Conservation (phyloP, 2,888 invertebrate genomes). For the Lasius fuliginosus region DNA sequence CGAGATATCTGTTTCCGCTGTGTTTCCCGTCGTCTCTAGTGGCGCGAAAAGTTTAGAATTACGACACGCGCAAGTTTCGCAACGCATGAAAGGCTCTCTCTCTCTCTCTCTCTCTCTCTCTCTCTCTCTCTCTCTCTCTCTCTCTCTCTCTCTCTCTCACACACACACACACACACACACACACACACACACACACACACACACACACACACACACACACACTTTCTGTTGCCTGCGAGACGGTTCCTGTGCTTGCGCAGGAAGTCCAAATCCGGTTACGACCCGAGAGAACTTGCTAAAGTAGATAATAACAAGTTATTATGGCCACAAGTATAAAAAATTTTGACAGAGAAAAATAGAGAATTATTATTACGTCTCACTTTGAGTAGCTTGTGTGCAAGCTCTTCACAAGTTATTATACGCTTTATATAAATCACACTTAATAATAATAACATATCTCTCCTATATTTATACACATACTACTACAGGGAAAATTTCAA, state of each 20-base stretch:
- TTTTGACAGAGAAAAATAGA: conserved; percentile 7
- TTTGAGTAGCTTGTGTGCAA: background rate
- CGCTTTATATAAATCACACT: background rate
- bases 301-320: conserved; percentile 49
- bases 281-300: conserved; percentile 9
- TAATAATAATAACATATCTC: background rate
- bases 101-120: background rate
- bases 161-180: too few species aligned
- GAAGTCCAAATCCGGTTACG: conserved; percentile 48
- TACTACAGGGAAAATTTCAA: background rate
- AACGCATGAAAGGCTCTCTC: conserved; percentile 11
- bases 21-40: conserved; percentile 33
- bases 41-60: conserved; percentile 52
- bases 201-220: too few species aligned
- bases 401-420: background rate
- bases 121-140: background rate
- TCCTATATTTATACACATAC: background rate
- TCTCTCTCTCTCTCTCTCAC: conserved; percentile 10
- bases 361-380: conserved; percentile 3
- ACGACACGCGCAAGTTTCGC: conserved; percentile 37
- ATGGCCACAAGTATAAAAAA: conserved; percentile 12
- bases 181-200: too few species aligned
- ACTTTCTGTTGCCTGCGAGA: background rate
- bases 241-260: conserved; percentile 13
- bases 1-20: conserved; percentile 39